phyloP scores from a whole-genome alignment of 1,140 invertebrate genomes.

The Papilio polytes region DNA sequence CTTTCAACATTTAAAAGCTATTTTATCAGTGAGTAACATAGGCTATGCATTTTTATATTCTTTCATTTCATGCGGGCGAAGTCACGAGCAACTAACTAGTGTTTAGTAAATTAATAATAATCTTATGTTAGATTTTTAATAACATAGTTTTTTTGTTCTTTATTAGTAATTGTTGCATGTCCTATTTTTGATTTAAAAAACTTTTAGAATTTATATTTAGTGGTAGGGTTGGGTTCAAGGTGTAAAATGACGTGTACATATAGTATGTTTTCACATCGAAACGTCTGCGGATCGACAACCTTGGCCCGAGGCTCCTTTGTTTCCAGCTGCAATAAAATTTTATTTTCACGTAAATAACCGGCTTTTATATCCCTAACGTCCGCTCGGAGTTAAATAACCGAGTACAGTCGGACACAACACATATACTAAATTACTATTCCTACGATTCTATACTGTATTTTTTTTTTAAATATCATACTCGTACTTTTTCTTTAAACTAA shows the following conservation, averaged over 20 bases:
- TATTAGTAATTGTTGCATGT: no score
- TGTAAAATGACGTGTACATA: slow-evolving; percentile 23
- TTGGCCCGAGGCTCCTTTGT: slow-evolving; percentile 48
- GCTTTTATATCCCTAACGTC: slow-evolving; percentile 41
- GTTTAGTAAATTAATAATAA: no score
- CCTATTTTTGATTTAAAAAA: not conserved
- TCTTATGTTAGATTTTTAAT: slow-evolving; percentile 4
- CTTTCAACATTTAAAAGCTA: no score
- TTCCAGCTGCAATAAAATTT: slow-evolving; percentile 54
- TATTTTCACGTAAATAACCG: slow-evolving; percentile 54
- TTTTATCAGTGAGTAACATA: no score
- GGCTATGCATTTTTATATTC: no score
- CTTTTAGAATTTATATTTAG: not conserved
- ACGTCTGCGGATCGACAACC: slow-evolving; percentile 39
- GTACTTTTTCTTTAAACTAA: no score
- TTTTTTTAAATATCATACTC: no score
- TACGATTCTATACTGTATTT: not conserved
- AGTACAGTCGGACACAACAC: not conserved
- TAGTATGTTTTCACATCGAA: slow-evolving; percentile 20
- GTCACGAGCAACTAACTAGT: no score
- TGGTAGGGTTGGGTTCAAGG: slow-evolving; percentile 17
- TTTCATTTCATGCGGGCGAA: no score
- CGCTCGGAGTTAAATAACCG: slow-evolving; percentile 4
- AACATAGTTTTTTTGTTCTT: no score
- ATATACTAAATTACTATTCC: not conserved